Percentiles rank a stretch among this genome's conserved stretches.
These are phyloP conservation scores for Drosophila rubida DNA, from an alignment of 2,888 invertebrate species.

Conservation along the genomic window DNA sequence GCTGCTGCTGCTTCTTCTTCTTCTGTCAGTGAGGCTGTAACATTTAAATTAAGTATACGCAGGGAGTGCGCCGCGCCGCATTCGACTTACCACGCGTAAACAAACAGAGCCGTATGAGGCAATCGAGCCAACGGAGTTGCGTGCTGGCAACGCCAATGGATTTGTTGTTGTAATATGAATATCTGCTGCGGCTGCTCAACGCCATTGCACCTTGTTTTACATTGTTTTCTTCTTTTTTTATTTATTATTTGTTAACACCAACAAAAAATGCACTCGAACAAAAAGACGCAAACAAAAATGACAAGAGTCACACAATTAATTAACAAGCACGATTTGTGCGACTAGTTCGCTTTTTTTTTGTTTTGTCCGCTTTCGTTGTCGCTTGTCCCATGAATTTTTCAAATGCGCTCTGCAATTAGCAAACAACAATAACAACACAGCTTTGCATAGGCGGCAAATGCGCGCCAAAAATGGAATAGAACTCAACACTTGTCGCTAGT, in stretches of 20 bases:
- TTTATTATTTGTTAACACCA: background rate
- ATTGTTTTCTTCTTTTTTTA: constrained; percentile 29
- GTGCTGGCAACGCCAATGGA: constrained; percentile 53
- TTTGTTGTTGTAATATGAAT: constrained; percentile 33
- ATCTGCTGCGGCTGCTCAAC: constrained; percentile 43
- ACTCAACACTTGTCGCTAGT: background rate
- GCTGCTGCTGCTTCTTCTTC: background rate
- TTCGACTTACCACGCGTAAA: constrained; percentile 60
- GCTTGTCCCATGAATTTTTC: constrained; percentile 51
- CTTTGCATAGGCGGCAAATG: constrained; percentile 21
- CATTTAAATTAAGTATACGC: constrained; percentile 60
- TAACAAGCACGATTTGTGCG: constrained; percentile 6
- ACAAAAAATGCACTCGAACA: constrained; percentile 21
- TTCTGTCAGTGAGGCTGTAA: background rate
- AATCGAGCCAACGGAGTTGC: constrained; percentile 62
- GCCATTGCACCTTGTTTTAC: constrained; percentile 64
- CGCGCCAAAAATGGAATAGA: constrained; percentile 64
- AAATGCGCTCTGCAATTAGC: constrained; percentile 55
- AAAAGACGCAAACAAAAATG: constrained; percentile 36
- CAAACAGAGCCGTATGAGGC: constrained; percentile 58
- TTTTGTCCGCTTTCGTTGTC: constrained; percentile 8
- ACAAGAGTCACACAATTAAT: constrained; percentile 34
- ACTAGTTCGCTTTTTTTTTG: background rate
- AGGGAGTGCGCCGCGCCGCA: constrained; percentile 23
- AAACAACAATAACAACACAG: background rate